These are phyloP conservation scores for Eilema depressum DNA, from an alignment of 2,888 invertebrate species.

Conservation along the genomic window DNA sequence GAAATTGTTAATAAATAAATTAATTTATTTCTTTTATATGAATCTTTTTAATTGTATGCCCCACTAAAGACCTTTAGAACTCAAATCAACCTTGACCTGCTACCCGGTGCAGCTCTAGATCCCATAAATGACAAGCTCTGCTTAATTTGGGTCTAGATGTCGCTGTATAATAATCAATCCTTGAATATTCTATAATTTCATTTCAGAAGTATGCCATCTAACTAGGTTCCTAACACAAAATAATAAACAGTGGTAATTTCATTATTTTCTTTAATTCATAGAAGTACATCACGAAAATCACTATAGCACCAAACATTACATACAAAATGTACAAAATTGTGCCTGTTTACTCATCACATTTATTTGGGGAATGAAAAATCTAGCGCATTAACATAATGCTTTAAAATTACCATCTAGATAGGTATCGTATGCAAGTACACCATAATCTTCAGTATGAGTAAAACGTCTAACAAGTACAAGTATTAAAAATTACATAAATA, in stretches of 20 bases:
- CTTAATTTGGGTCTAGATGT: not conserved
- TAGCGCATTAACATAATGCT: conserved; percentile 45
- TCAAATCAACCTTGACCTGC: not conserved
- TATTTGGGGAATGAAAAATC: conserved; percentile 41
- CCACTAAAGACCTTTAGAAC: not conserved
- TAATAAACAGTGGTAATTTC: conserved; percentile 27
- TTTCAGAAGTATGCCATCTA: too few species aligned
- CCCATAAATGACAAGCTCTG: too few species aligned
- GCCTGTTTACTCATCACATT: conserved; percentile 64
- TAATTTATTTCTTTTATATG: conserved; percentile 58
- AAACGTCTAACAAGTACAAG: conserved; percentile 17
- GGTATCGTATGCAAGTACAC: conserved; percentile 23
- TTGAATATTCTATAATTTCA: too few species aligned
- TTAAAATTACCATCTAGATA: conserved; percentile 34
- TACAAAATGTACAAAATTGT: conserved; percentile 86
- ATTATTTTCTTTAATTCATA: conserved; percentile 66
- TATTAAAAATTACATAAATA: conserved; percentile 1
- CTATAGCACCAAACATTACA: conserved; percentile 85
- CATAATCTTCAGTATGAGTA: conserved; percentile 19
- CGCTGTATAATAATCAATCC: too few species aligned
- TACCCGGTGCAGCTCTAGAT: too few species aligned
- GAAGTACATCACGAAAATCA: conserved; percentile 81
- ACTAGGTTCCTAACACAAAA: conserved; percentile 6
- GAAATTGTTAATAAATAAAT: conserved; percentile 62
- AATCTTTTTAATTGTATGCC: not conserved